Percentiles rank a stretch among this genome's conserved stretches.
Evolutionary conservation across 2,888 invertebrate genomes (phyloP).

Genomic region (Orthosia gracilis): DNA sequence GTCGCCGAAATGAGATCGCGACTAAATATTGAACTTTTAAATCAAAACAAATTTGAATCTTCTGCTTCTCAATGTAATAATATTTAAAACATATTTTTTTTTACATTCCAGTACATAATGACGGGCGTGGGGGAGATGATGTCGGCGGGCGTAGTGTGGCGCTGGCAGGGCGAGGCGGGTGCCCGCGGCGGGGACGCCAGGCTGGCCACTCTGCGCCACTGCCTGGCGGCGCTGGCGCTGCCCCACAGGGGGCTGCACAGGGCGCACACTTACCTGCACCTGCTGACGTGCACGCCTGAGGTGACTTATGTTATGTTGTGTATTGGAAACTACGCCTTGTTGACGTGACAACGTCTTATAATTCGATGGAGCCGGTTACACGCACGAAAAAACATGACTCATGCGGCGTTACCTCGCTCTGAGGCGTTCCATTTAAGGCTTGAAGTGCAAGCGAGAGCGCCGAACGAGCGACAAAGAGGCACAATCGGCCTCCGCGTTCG

Average conservation of each 20-base stretch:
- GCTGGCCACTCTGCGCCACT: constrained; percentile 79
- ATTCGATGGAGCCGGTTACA: too few species aligned
- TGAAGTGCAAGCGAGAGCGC: too few species aligned
- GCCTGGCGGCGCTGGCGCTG: constrained; percentile 84
- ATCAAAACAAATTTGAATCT: too few species aligned
- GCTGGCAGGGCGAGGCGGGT: constrained; percentile 77
- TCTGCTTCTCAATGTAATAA: background rate
- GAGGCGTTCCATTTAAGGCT: too few species aligned
- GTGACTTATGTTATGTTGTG: constrained; percentile 83
- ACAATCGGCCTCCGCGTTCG: too few species aligned
- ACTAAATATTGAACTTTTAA: too few species aligned
- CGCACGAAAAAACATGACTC: too few species aligned
- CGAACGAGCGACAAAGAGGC: too few species aligned
- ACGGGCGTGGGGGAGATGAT: constrained; percentile 97
- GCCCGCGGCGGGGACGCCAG: constrained; percentile 64
- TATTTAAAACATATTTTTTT: background rate
- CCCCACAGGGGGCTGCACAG: constrained; percentile 93
- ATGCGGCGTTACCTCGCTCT: too few species aligned
- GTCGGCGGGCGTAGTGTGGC: constrained; percentile 92
- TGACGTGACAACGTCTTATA: too few species aligned
- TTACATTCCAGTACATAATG: constrained; percentile 95
- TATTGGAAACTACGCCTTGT: too few species aligned
- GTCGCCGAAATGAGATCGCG: too few species aligned
- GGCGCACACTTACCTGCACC: constrained; percentile 96
- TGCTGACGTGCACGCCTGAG: constrained; percentile 96